Conservation (phyloP, 2,797 vertebrate genomes). For the Darevskia mixta region DNA sequence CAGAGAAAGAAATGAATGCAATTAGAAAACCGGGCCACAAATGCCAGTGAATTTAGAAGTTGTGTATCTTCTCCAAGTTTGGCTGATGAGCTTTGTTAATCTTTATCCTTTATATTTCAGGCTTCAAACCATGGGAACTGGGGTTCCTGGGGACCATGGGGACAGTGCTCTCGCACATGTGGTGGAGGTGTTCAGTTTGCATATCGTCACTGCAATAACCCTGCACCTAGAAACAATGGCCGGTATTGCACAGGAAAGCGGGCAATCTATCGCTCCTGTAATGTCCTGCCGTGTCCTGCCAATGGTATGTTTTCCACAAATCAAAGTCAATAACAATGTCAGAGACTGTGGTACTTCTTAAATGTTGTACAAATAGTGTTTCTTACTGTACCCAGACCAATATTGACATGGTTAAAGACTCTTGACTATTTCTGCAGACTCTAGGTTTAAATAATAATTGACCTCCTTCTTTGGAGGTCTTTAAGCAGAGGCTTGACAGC, state of each 20-base stretch:
- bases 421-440: background rate
- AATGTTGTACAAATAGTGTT: rapidly evolving
- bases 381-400: background rate
- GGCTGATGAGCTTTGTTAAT: background rate
- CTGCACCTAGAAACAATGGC: constrained; percentile 93
- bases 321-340: background rate
- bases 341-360: background rate
- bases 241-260: constrained; percentile 96
- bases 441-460: background rate
- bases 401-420: background rate
- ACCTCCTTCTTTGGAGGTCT: too few relatives aligned
- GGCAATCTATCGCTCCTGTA: constrained; percentile 94
- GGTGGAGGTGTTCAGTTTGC: constrained; percentile 96
- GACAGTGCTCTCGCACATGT: constrained; percentile 91
- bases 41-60: background rate
- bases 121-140: constrained; percentile 96
- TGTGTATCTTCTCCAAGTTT: rapidly evolving
- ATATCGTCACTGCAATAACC: constrained; percentile 96
- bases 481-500: too few relatives aligned
- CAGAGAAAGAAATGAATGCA: background rate
- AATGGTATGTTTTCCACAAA: constrained; percentile 79
- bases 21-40: background rate
- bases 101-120: constrained; percentile 75
- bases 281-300: constrained; percentile 81
- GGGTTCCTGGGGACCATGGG: constrained; percentile 98